phyloP scores from a whole-genome alignment of 2,797 vertebrate genomes.

The Anomalospiza imberbis region DNA sequence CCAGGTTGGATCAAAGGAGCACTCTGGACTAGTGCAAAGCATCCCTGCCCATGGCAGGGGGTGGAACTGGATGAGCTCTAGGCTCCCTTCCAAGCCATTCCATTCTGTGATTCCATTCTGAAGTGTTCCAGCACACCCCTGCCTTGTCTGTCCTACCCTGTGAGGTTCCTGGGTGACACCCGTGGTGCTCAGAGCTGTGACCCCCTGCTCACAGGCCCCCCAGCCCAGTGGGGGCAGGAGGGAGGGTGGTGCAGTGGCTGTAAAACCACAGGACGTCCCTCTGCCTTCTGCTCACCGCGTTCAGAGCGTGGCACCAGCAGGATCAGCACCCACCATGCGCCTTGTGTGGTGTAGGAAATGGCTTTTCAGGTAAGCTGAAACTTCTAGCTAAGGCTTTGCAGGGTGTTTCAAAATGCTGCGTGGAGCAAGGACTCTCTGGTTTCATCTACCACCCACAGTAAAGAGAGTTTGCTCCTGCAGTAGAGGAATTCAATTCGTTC shows the following conservation, averaged over 20 bases:
- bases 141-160: neutral
- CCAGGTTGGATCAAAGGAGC: neutral
- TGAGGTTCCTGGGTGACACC: neutral
- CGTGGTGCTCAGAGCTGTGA: neutral
- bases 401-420: rapidly evolving
- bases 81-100: neutral
- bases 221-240: neutral
- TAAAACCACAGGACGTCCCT: neutral
- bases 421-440: neutral
- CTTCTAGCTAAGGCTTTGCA: neutral
- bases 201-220: rapidly evolving
- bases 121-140: neutral
- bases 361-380: neutral
- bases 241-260: neutral
- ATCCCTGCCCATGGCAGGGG: neutral
- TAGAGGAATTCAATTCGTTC: neutral
- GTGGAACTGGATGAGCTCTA: neutral
- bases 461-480: neutral
- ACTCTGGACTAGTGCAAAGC: neutral
- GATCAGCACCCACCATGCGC: neutral
- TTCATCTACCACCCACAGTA: neutral
- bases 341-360: neutral
- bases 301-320: rapidly evolving
- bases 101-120: neutral
- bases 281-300: neutral